Evolutionary conservation across 2,888 invertebrate genomes (phyloP).

Genomic region (Neoscelio sp.): DNA sequence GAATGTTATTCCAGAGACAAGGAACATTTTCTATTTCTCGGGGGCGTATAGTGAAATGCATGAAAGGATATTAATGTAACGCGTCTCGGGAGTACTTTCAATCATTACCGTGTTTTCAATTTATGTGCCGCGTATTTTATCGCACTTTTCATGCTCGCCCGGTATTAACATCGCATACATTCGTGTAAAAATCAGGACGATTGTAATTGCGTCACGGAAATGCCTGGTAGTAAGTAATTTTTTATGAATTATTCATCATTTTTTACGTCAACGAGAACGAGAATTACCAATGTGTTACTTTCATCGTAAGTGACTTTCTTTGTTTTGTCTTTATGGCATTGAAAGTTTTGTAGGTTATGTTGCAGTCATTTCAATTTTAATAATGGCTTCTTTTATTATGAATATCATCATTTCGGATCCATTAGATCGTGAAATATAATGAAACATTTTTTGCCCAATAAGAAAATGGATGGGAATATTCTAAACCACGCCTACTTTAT

Average conservation of each 20-base stretch:
- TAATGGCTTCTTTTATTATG: no score
- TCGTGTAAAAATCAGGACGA: slow-evolving; percentile 40
- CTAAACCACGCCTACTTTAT: no score
- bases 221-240: slow-evolving; percentile 27
- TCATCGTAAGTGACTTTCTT: background rate
- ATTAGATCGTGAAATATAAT: no score
- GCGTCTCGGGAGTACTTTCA: slow-evolving; percentile 39
- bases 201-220: slow-evolving; percentile 37
- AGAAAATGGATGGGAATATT: no score
- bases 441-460: no score
- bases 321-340: background rate
- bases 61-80: slow-evolving; percentile 32
- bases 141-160: slow-evolving; percentile 2
- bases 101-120: slow-evolving; percentile 44
- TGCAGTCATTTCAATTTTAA: background rate
- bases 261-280: no score
- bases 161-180: slow-evolving; percentile 31
- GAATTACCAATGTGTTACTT: background rate
- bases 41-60: slow-evolving; percentile 13
- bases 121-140: slow-evolving; percentile 18
- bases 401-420: no score
- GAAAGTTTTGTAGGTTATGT: background rate
- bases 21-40: slow-evolving; percentile 16
- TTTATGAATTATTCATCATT: slow-evolving; percentile 43
- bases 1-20: background rate